Evolutionary conservation across 1,140 invertebrate species (phyloP).

Genomic region (Drosophila prosaltans): DNA sequence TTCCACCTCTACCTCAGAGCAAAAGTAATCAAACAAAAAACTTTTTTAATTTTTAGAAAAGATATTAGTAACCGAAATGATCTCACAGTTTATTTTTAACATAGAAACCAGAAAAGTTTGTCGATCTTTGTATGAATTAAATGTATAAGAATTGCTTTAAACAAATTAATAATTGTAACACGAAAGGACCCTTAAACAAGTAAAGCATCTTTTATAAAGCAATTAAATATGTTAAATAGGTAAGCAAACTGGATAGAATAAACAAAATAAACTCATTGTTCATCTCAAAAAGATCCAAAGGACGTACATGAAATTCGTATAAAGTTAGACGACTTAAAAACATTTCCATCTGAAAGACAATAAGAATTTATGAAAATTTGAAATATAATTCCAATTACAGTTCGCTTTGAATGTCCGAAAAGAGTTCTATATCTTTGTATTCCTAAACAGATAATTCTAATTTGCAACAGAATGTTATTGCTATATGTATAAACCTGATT

Average conservation of each 20-base stretch:
- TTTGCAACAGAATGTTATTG: too few species aligned
- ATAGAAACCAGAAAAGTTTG: too few species aligned
- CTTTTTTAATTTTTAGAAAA: not conserved
- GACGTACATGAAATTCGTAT: conserved; percentile 57
- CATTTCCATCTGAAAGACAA: conserved; percentile 58
- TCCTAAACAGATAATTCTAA: too few species aligned
- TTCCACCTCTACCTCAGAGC: not conserved
- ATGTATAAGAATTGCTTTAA: too few species aligned
- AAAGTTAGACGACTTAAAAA: conserved; percentile 58
- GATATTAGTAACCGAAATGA: too few species aligned
- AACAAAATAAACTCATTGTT: conserved; percentile 65
- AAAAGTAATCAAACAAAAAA: not conserved
- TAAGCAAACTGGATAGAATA: conserved; percentile 60
- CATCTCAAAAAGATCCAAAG: conserved; percentile 61
- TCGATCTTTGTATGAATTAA: too few species aligned
- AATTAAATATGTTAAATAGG: conserved; percentile 64
- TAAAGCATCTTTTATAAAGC: not conserved
- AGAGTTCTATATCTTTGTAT: too few species aligned
- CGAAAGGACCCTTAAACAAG: too few species aligned
- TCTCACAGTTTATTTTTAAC: too few species aligned
- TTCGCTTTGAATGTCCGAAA: not conserved
- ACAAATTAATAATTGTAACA: too few species aligned
- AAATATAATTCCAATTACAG: not conserved
- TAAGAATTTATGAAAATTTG: not conserved
- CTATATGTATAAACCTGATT: too few species aligned